phyloP scores from a whole-genome alignment of 2,797 vertebrate genomes.

The Urocyon cinereoargenteus region DNA sequence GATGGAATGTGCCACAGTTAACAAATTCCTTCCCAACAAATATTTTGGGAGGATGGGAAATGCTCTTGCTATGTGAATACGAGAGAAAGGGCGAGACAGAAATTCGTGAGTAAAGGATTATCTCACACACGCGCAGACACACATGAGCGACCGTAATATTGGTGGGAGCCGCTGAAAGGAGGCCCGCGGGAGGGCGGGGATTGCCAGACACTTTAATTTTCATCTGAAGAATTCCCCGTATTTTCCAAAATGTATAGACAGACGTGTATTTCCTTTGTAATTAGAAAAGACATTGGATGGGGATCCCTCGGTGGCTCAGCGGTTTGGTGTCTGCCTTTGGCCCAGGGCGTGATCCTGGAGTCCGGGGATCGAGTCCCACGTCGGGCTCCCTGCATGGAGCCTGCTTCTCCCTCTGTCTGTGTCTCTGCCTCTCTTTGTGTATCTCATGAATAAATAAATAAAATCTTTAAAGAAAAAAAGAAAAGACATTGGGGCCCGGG shows the following conservation, averaged over 20 bases:
- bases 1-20: not conserved
- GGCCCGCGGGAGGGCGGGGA: not conserved
- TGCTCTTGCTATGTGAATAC: rapidly evolving
- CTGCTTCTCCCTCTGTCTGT: no score
- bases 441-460: no score
- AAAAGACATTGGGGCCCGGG: no score
- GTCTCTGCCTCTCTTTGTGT: no score
- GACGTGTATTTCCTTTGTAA: not conserved
- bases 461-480: no score
- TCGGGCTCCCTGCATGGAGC: no score
- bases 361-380: no score
- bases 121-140: no score
- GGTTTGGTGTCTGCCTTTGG: no score
- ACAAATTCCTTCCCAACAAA: not conserved
- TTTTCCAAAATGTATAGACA: not conserved
- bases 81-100: not conserved
- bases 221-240: not conserved
- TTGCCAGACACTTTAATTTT: no score
- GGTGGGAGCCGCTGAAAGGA: rapidly evolving
- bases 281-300: not conserved
- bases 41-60: not conserved
- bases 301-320: no score
- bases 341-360: no score
- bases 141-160: rapidly evolving
- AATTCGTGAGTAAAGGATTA: rapidly evolving